Evolutionary conservation across 1,140 invertebrate genomes (phyloP).

Genomic region (Lasioglossum baleicum): DNA sequence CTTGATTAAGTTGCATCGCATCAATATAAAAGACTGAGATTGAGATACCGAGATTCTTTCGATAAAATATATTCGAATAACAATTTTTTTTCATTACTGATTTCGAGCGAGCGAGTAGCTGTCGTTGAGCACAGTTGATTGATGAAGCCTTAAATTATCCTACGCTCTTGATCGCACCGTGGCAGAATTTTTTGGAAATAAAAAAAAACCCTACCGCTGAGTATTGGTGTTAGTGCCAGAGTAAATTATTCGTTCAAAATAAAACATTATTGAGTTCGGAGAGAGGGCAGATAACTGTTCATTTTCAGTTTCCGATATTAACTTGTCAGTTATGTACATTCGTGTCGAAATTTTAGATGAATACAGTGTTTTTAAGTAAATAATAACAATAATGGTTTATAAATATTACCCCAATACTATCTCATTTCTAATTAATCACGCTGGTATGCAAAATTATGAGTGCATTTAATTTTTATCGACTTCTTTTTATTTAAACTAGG

Average conservation of each 20-base stretch:
- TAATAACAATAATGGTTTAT: no score
- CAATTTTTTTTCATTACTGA: not conserved
- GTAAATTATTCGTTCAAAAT: not conserved
- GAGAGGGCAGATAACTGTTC: not conserved
- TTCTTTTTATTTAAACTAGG: no score
- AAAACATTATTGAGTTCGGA: not conserved
- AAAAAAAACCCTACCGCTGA: not conserved
- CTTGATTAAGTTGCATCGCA: no score
- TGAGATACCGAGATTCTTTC: not conserved
- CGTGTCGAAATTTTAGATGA: not conserved
- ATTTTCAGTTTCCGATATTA: not conserved
- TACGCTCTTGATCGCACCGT: not conserved
- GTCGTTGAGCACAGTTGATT: slow-evolving; percentile 5
- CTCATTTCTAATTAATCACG: no score
- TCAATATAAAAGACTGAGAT: no score
- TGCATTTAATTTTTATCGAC: no score
- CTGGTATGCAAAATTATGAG: no score
- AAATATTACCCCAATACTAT: no score
- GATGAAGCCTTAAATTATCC: slow-evolving; percentile 5
- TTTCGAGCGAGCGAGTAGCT: not conserved
- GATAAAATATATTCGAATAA: not conserved
- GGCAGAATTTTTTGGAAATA: not conserved
- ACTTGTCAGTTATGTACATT: not conserved
- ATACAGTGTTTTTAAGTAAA: not conserved
- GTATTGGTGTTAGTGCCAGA: not conserved